Evolutionary conservation across 1,140 invertebrate genomes (phyloP).

Genomic region (Brachionus rotundiformis): DNA sequence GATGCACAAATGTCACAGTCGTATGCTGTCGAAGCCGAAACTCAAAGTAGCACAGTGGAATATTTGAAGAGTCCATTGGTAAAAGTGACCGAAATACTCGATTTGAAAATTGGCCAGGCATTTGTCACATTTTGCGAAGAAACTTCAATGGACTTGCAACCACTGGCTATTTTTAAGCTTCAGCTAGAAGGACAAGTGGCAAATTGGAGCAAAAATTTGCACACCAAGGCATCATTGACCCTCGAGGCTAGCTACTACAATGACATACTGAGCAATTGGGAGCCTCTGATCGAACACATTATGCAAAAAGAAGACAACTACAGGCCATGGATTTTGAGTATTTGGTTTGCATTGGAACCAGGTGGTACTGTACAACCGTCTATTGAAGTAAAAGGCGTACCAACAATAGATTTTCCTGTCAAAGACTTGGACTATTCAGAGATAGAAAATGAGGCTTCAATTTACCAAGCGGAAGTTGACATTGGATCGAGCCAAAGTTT

Average conservation of each 20-base stretch:
- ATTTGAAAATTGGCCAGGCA: background rate
- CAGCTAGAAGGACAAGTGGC: constrained; percentile 18
- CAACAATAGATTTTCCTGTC: constrained; percentile 26
- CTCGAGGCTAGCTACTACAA: constrained; percentile 76
- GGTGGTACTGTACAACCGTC: constrained; percentile 32
- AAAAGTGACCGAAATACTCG: constrained; percentile 12
- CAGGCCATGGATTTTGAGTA: constrained; percentile 69
- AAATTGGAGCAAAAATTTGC: constrained; percentile 55
- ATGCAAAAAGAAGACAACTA: constrained; percentile 71
- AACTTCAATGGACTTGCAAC: constrained; percentile 8
- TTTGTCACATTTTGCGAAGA: constrained; percentile 49
- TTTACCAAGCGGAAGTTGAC: background rate
- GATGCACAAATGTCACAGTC: background rate
- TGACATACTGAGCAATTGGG: constrained; percentile 73
- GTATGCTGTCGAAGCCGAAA: background rate
- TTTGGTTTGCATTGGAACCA: constrained; percentile 44
- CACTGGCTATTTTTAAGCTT: constrained; percentile 44
- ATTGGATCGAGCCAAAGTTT: background rate
- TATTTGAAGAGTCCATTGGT: background rate
- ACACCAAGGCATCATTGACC: constrained; percentile 66
- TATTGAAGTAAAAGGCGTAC: background rate
- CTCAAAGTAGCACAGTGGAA: background rate
- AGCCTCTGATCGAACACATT: constrained; percentile 77
- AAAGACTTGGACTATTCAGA: constrained; percentile 32
- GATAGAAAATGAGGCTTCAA: background rate